Conservation (phyloP, 2,113 vertebrate species). For the Odocoileus hemionus region DNA sequence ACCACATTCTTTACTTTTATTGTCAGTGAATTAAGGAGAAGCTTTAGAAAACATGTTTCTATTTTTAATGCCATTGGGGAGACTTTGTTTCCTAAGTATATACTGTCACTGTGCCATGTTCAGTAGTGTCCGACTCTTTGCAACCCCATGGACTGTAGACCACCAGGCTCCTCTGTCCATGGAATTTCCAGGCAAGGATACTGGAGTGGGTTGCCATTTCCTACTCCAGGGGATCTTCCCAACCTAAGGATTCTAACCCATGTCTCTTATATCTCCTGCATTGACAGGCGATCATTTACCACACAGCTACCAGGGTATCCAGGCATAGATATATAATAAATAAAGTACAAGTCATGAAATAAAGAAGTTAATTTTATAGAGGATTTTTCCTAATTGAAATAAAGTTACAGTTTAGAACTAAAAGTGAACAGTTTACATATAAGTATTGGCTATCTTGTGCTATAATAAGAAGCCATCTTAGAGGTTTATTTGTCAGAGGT, state of each 20-base stretch:
- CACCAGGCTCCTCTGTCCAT: background rate
- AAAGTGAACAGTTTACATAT: background rate
- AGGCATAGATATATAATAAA: background rate
- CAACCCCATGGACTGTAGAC: background rate
- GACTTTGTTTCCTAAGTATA: background rate
- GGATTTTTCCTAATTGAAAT: background rate
- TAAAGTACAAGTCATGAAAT: background rate
- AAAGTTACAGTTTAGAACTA: background rate
- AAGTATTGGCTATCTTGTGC: background rate
- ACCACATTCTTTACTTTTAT: background rate
- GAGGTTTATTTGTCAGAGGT: background rate
- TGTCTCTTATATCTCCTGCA: background rate
- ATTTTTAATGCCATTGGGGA: background rate
- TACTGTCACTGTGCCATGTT: background rate
- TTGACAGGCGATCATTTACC: background rate
- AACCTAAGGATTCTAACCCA: background rate
- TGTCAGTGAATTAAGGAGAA: background rate
- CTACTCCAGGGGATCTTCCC: background rate
- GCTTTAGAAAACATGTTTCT: background rate
- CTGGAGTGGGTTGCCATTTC: background rate
- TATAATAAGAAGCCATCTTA: background rate
- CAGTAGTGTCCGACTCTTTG: background rate
- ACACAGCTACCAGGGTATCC: background rate
- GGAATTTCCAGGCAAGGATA: background rate
- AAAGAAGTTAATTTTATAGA: background rate